A percentile compares a stretch with the other conserved stretches of the same genome.
phyloP scores from a whole-genome alignment of 2,113 vertebrate species.

The Diglossa brunneiventris region DNA sequence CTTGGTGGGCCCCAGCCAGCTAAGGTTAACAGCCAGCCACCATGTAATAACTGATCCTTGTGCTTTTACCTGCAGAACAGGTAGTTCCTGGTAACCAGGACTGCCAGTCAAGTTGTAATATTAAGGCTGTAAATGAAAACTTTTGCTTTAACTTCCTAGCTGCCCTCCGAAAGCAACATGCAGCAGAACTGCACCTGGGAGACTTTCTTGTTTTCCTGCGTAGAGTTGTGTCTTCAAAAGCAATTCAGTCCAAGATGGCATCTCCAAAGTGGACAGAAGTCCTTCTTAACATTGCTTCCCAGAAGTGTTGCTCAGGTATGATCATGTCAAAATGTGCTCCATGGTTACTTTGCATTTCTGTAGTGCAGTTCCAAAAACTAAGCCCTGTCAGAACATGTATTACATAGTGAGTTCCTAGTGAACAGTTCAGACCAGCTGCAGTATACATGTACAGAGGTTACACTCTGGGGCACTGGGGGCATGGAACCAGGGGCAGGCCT shows the following conservation, averaged over 20 bases:
- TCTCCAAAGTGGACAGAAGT: constrained; percentile 99
- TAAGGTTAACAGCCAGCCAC: not conserved
- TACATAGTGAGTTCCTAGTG: not conserved
- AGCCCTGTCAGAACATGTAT: not conserved
- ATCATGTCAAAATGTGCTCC: not conserved
- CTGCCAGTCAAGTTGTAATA: not conserved
- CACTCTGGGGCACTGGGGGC: not conserved
- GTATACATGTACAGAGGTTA: too few species aligned
- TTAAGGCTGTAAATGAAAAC: not conserved
- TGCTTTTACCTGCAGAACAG: not conserved
- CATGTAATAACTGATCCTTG: not conserved
- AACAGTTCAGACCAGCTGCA: not conserved
- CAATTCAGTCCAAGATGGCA: constrained; percentile 98
- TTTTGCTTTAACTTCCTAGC: constrained; percentile 41
- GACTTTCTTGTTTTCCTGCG: constrained; percentile 96
- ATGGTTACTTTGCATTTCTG: not conserved
- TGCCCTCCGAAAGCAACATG: constrained; percentile 88
- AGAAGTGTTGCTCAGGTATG: constrained; percentile 94
- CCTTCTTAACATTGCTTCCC: constrained; percentile 94
- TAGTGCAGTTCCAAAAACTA: not conserved
- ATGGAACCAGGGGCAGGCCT: not conserved
- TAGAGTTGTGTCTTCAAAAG: constrained; percentile 95
- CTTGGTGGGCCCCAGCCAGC: not conserved
- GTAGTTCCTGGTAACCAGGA: not conserved
- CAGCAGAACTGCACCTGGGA: constrained; percentile 91